These are phyloP conservation scores for Drosophila tristis DNA, from an alignment of 1,140 invertebrate species.

Conservation along the genomic window DNA sequence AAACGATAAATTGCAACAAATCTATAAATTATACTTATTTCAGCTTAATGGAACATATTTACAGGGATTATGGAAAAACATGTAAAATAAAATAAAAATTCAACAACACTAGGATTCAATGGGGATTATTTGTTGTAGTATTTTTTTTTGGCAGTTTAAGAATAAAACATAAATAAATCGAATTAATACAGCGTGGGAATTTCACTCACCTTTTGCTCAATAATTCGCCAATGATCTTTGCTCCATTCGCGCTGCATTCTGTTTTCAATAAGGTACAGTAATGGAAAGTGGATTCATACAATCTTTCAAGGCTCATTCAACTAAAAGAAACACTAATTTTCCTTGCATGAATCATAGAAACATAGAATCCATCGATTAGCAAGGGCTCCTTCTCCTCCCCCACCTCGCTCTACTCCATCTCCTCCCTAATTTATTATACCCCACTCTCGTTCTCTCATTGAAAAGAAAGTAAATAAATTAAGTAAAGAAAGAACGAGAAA, in stretches of 20 bases:
- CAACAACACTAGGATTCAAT: slow-evolving; percentile 1
- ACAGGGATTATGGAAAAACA: slow-evolving; percentile 43
- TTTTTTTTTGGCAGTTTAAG: not conserved
- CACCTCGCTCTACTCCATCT: not conserved
- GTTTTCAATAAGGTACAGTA: too few species aligned
- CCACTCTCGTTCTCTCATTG: slow-evolving; percentile 12
- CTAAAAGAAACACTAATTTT: not conserved
- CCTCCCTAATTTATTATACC: slow-evolving; percentile 14
- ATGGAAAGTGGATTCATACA: too few species aligned
- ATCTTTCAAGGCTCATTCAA: too few species aligned
- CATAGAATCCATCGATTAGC: not conserved
- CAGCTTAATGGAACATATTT: slow-evolving; percentile 55
- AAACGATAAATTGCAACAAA: slow-evolving; percentile 68
- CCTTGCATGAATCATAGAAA: not conserved
- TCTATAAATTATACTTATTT: slow-evolving; percentile 77
- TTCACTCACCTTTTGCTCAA: too few species aligned
- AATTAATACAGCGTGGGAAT: too few species aligned
- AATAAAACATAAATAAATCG: not conserved
- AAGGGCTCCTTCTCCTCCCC: not conserved
- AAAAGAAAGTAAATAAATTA: slow-evolving; percentile 73
- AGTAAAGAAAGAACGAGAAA: slow-evolving; percentile 15
- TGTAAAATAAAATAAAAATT: not conserved
- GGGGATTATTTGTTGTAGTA: not conserved
- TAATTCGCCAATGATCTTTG: too few species aligned
- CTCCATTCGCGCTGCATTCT: not conserved